Conservation (phyloP, 2,888 invertebrate genomes). For the Agrilus cyanescens region DNA sequence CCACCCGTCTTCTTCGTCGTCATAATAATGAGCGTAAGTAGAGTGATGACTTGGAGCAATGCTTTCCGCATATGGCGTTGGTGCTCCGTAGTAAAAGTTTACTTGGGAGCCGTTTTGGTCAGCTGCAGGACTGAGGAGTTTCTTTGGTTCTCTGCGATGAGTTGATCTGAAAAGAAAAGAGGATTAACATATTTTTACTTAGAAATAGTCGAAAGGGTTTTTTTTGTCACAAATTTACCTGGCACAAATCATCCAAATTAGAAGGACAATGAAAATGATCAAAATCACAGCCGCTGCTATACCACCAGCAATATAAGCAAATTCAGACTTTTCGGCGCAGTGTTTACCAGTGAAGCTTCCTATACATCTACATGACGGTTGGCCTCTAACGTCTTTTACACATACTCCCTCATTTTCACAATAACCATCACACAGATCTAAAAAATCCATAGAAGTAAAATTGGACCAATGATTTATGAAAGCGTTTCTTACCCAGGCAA, state of each 20-base stretch:
- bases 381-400: slow-evolving; percentile 69
- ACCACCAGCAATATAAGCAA: slow-evolving; percentile 89
- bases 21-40: slow-evolving; percentile 90
- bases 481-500: slow-evolving; percentile 40
- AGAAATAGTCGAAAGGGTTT: not conserved
- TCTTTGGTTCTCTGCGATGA: slow-evolving; percentile 82
- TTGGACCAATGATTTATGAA: not conserved
- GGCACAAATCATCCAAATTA: slow-evolving; percentile 96
- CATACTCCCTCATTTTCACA: slow-evolving; percentile 88
- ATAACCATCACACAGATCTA: slow-evolving; percentile 71
- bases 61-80: slow-evolving; percentile 88
- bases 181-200: not conserved
- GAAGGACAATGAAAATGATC: slow-evolving; percentile 80
- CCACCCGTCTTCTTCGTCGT: slow-evolving; percentile 94
- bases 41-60: slow-evolving; percentile 93
- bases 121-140: slow-evolving; percentile 75
- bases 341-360: slow-evolving; percentile 86
- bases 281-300: slow-evolving; percentile 90
- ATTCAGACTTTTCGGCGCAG: slow-evolving; percentile 85
- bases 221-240: slow-evolving; percentile 43
- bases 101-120: slow-evolving; percentile 90
- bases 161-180: slow-evolving; percentile 48
- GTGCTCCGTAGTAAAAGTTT: slow-evolving; percentile 92
- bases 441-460: not conserved
- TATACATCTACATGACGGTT: slow-evolving; percentile 78